These are phyloP conservation scores for Pammene aurita DNA, from an alignment of 2,888 invertebrate genomes.

Conservation along the genomic window DNA sequence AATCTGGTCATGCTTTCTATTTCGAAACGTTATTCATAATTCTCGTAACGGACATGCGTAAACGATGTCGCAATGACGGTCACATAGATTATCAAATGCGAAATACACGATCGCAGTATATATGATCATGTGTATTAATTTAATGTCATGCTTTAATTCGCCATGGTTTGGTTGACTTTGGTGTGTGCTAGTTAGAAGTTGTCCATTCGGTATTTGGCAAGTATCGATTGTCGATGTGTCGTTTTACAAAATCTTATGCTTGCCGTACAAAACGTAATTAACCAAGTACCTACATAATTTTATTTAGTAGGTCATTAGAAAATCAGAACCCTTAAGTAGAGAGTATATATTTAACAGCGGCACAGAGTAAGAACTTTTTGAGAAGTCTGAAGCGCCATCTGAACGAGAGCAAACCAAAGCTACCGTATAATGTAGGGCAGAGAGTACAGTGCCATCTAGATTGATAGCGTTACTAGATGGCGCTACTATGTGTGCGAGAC, in stretches of 20 bases:
- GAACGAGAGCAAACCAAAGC: too few species aligned
- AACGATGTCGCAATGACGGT: constrained; percentile 30
- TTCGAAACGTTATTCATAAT: constrained; percentile 41
- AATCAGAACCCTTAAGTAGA: too few species aligned
- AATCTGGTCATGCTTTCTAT: constrained; percentile 40
- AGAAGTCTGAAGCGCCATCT: too few species aligned
- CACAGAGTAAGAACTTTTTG: too few species aligned
- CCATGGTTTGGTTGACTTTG: neutral
- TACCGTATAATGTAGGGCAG: too few species aligned
- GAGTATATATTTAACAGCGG: too few species aligned
- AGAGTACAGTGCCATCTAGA: too few species aligned
- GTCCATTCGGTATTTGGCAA: neutral
- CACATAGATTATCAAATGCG: constrained; percentile 23
- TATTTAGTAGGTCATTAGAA: too few species aligned
- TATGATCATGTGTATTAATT: neutral
- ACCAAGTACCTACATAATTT: too few species aligned
- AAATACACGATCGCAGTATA: constrained; percentile 14
- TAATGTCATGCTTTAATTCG: constrained; percentile 6
- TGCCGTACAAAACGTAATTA: too few species aligned
- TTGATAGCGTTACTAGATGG: too few species aligned
- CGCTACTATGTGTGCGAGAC: too few species aligned
- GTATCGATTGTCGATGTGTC: neutral
- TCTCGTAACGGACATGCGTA: constrained; percentile 36
- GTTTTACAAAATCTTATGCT: neutral
- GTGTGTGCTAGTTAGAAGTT: neutral